phyloP scores from a whole-genome alignment of 2,113 vertebrate species.

The Chaetorhynchus papuensis region DNA sequence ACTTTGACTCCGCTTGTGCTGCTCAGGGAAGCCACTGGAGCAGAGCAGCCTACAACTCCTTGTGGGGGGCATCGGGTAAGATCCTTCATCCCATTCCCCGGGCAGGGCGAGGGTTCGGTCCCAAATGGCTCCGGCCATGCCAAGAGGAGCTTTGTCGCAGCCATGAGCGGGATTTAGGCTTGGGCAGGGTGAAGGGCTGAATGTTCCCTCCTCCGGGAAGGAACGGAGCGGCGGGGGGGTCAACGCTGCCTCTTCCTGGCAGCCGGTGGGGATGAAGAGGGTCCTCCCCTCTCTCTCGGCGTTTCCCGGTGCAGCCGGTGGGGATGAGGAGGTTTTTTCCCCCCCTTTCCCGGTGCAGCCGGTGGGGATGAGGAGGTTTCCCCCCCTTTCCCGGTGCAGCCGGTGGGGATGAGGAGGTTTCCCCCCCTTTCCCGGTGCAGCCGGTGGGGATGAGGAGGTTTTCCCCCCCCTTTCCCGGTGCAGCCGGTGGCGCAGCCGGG shows the following conservation, averaged over 20 bases:
- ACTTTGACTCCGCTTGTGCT: not conserved
- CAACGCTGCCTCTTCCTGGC: not conserved
- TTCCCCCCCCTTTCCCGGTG: not conserved
- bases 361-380: not conserved
- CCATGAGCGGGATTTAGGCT: not conserved
- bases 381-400: too few relatives aligned
- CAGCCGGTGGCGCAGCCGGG: not conserved
- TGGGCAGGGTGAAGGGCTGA: not conserved
- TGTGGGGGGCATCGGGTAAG: rapidly evolving
- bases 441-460: not conserved
- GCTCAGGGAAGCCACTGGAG: not conserved
- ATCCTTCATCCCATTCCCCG: rapidly evolving
- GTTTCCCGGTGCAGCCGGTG: not conserved
- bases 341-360: not conserved
- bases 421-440: not conserved
- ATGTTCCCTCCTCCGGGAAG: rapidly evolving
- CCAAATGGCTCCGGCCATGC: rapidly evolving
- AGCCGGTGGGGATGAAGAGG: not conserved
- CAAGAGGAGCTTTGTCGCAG: not conserved
- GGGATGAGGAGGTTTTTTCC: not conserved
- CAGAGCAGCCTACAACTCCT: not conserved
- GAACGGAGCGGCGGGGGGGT: not conserved
- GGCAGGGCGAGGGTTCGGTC: rapidly evolving
- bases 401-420: not conserved
- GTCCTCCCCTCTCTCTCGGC: not conserved